These are phyloP conservation scores for Andrena trimmerana DNA, from an alignment of 2,888 invertebrate genomes.

Conservation along the genomic window DNA sequence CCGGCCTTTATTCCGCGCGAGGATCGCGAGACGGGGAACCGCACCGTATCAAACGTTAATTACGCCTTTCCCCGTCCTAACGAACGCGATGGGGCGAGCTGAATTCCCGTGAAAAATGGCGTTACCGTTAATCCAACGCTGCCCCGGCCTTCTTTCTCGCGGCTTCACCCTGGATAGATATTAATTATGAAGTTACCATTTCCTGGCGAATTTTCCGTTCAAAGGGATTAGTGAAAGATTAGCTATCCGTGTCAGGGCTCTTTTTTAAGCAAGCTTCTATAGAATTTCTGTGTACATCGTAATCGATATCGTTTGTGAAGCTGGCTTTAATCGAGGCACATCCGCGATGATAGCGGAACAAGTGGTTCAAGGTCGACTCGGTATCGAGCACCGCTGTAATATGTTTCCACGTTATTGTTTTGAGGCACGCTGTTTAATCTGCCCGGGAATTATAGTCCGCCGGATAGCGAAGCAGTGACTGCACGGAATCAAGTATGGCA, in stretches of 20 bases:
- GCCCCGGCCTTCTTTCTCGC: slow-evolving; percentile 1
- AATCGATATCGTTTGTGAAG: too few relatives aligned
- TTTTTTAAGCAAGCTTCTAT: too few relatives aligned
- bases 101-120: slow-evolving; percentile 9
- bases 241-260: too few relatives aligned
- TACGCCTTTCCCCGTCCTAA: not conserved
- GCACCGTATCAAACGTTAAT: slow-evolving; percentile 17
- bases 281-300: too few relatives aligned
- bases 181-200: slow-evolving; percentile 8
- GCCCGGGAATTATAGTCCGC: not conserved
- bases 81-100: not conserved
- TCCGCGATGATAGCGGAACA: too few relatives aligned
- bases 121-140: slow-evolving; percentile 13
- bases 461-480: not conserved
- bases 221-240: too few relatives aligned
- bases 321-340: too few relatives aligned
- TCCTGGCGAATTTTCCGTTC: not conserved
- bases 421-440: not conserved
- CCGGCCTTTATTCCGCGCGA: not conserved
- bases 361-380: too few relatives aligned
- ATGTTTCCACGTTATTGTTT: not conserved
- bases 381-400: too few relatives aligned
- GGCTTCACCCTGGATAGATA: not conserved
- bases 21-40: not conserved
- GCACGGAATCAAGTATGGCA: not conserved